Evolutionary conservation across 30 jellyfish, hydroid and myxozoan species (phyloP).

Genomic region (Catostylus mosaicus): DNA sequence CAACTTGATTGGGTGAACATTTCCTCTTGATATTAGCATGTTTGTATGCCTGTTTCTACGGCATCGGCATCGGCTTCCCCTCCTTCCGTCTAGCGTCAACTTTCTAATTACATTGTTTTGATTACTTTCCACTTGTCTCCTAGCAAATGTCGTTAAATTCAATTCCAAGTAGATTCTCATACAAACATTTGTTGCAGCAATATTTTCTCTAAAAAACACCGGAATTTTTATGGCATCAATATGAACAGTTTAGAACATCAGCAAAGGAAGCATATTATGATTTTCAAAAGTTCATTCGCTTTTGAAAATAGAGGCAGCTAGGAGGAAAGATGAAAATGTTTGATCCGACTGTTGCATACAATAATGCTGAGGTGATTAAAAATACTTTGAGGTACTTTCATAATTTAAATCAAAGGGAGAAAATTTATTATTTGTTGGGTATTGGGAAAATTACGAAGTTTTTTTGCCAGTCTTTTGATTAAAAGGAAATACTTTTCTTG

Average conservation of each 20-base stretch:
- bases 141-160: neutral
- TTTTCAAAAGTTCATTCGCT: neutral
- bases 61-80: neutral
- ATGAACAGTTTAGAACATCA: neutral
- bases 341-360: no score
- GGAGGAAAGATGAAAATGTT: neutral
- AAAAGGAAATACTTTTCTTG: no score
- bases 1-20: constrained; percentile 15
- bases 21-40: constrained; percentile 35
- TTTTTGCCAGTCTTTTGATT: no score
- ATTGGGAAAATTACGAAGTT: no score
- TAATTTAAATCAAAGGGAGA: no score
- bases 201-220: neutral
- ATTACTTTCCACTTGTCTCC: constrained; percentile 12
- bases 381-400: no score
- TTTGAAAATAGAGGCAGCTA: neutral
- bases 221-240: constrained; percentile 4
- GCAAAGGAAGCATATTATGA: neutral
- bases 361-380: no score
- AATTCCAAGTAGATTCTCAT: neutral
- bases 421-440: no score
- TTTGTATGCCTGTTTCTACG: constrained; percentile 1
- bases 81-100: neutral
- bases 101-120: constrained; percentile 9
- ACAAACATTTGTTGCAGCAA: neutral